Percentiles rank a stretch among this genome's conserved stretches.
phyloP scores from a whole-genome alignment of 2,888 invertebrate genomes.

The Tenthredo distinguenda region DNA sequence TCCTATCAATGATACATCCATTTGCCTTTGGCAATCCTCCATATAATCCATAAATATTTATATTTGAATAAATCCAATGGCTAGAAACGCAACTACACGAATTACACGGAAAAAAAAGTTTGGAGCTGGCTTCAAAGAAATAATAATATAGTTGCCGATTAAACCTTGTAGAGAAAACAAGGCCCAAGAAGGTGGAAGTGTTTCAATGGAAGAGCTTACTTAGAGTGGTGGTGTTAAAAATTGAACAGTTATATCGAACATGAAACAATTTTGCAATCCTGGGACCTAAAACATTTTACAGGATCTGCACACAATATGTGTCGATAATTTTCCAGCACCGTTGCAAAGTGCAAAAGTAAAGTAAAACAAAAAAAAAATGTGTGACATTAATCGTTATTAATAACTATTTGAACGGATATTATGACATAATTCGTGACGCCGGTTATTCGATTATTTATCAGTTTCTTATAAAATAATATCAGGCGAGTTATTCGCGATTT shows the following conservation, averaged over 20 bases:
- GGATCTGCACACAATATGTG: constrained; percentile 19
- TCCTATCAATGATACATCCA: constrained; percentile 23
- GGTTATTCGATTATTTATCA: constrained; percentile 35
- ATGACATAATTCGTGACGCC: constrained; percentile 36
- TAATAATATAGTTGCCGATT: constrained; percentile 45
- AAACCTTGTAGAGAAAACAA: constrained; percentile 35
- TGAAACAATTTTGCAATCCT: constrained; percentile 9
- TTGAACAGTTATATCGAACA: constrained; percentile 39
- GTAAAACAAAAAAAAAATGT: background rate
- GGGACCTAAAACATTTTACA: constrained; percentile 24
- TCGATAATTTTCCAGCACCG: constrained; percentile 18
- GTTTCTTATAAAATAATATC: constrained; percentile 26
- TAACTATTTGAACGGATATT: constrained; percentile 37
- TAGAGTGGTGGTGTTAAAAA: constrained; percentile 38
- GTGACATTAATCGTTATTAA: constrained; percentile 34
- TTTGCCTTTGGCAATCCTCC: constrained; percentile 18
- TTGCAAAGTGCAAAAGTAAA: constrained; percentile 15
- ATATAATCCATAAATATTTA: constrained; percentile 36
- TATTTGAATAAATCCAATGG: constrained; percentile 28
- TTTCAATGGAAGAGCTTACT: constrained; percentile 35
- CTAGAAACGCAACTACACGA: constrained; percentile 26
- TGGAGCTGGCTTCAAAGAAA: constrained; percentile 51
- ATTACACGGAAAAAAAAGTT: constrained; percentile 25
- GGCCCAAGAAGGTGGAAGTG: constrained; percentile 42
- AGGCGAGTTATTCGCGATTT: constrained; percentile 1